phyloP scores from a whole-genome alignment of 2,888 invertebrate genomes.

The Scaptomyza reducta region DNA sequence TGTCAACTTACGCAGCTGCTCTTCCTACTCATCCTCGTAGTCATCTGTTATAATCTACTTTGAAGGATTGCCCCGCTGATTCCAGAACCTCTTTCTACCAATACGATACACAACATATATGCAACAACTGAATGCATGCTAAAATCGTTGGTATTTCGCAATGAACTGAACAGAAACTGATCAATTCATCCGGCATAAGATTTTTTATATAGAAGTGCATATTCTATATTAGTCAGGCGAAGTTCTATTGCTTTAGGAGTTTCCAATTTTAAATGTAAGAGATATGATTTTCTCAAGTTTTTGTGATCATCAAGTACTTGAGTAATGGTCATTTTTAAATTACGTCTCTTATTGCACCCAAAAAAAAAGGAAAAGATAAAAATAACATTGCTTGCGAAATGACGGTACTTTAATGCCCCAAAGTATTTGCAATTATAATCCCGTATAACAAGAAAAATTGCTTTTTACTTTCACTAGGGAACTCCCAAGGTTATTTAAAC shows the following conservation, averaged over 20 bases:
- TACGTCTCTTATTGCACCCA: no score
- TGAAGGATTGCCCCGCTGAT: conserved; percentile 25
- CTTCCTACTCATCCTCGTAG: conserved; percentile 90
- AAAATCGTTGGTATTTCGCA: not conserved
- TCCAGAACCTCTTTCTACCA: conserved; percentile 6
- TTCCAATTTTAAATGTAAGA: not conserved
- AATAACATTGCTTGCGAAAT: no score
- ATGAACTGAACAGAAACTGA: not conserved
- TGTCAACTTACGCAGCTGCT: conserved; percentile 92
- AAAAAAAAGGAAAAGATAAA: no score
- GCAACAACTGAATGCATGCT: conserved; percentile 10
- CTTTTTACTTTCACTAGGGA: no score
- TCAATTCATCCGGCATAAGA: not conserved
- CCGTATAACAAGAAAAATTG: no score
- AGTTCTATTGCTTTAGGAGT: not conserved
- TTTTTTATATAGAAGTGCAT: not conserved
- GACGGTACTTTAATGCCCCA: no score
- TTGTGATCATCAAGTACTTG: no score
- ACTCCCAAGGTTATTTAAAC: no score
- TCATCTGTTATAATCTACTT: conserved; percentile 87
- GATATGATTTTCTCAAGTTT: no score
- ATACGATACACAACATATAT: not conserved
- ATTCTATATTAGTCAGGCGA: not conserved
- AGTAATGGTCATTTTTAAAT: no score
- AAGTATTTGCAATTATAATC: no score